Evolutionary conservation across 2,113 vertebrate species (phyloP), one percentile per base, ranked within the genome.

Genomic region (Carettochelys insculpta): DNA sequence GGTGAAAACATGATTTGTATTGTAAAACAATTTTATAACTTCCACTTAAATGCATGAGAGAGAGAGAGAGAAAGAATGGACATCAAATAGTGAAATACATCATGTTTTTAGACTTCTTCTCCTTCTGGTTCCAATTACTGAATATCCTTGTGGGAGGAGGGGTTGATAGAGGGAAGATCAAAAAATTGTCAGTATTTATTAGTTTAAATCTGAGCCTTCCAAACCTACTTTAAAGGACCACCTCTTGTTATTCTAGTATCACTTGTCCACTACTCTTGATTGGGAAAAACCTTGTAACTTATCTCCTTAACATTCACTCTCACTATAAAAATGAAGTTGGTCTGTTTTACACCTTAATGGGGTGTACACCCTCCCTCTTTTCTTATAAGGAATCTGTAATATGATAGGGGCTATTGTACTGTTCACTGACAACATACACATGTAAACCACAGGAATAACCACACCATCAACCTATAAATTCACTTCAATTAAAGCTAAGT

Each of bases 131-230:
- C 86, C 65, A 87, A 58, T 79, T 91, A 68, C 8, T 68, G 25
- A 16, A 38, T 75, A 43, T 29, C 22, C 11, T 6, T 22, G n/a
- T n/a, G 13, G 11, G 61, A 20, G 19, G n/a, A 4, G 10, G 17
- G 34, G 3, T 17, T n/a, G 2, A n/a, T 10, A 5, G 17, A 3
- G 34, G 34, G 61, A 19, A 31, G 34, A 31, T 58, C 12, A n/a
- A 11, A 20, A n/a, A 68, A 38, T 41, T 68, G 43, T 45, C 19
- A 76, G 3, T 61, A 90, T 41, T 83, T 48, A 5, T 38, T 90
- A n/a, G 10, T 51, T 91, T 91, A 82, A 89, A 92, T 47, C 24
- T 82, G 88, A 29, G 10, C 13, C 31, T 82, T 75, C 43, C 43
- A 27, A 75, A 75, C 45, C 71, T 14, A 75, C 77, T 77, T 85